Evolutionary conservation across 64 coral and sea anemone species (phyloP).

Genomic region (Trachythela sp.): DNA sequence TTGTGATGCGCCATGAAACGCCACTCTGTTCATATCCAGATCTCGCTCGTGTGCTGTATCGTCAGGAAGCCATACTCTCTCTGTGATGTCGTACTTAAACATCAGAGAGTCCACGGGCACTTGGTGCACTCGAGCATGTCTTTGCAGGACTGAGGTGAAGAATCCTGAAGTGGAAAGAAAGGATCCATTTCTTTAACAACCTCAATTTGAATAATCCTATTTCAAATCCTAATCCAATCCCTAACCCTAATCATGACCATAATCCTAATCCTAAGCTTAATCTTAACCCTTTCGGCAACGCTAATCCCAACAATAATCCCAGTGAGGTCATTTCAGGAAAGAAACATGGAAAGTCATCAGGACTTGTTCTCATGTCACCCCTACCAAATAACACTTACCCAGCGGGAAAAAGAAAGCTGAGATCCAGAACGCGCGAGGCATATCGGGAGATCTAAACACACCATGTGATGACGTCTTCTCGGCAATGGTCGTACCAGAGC

Average conservation of each 20-base stretch:
- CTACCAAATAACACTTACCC: conserved; percentile 39
- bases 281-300: too few relatives aligned
- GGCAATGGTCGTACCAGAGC: background rate
- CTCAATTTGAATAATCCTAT: too few relatives aligned
- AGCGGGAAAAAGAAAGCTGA: conserved; percentile 91
- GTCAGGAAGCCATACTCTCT: conserved; percentile 56
- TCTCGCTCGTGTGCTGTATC: conserved; percentile 54
- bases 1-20: conserved; percentile 62
- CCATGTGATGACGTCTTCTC: conserved; percentile 42
- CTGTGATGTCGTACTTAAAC: conserved; percentile 59
- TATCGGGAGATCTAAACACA: background rate
- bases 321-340: too few relatives aligned
- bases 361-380: too few relatives aligned
- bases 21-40: conserved; percentile 63
- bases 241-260: too few relatives aligned
- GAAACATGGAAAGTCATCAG: too few relatives aligned
- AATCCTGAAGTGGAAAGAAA: conserved; percentile 56
- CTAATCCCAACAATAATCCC: too few relatives aligned
- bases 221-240: too few relatives aligned
- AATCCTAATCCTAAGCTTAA: too few relatives aligned
- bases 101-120: conserved; percentile 79
- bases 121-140: conserved; percentile 59
- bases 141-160: conserved; percentile 79
- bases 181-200: background rate
- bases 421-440: conserved; percentile 84